Evolutionary conservation across 2,888 invertebrate species (phyloP).

Genomic region (Watsonalla binaria): DNA sequence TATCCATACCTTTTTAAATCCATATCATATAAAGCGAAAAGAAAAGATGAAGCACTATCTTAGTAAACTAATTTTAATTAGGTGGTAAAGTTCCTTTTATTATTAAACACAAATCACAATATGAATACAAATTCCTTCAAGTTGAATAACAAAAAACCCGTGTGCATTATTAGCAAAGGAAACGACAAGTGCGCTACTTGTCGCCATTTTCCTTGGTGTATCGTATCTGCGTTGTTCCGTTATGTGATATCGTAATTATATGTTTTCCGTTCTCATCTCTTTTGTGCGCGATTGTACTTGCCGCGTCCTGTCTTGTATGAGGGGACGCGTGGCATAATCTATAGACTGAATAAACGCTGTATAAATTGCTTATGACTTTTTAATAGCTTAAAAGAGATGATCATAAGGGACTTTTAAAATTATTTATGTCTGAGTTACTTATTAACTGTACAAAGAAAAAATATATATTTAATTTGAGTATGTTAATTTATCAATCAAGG

Average conservation of each 20-base stretch:
- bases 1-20: too few relatives aligned
- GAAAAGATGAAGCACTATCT: too few relatives aligned
- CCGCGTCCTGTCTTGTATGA: conserved; percentile 61
- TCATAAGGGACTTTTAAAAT: too few relatives aligned
- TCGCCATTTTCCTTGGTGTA: conserved; percentile 31
- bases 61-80: too few relatives aligned
- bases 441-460: too few relatives aligned
- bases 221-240: conserved; percentile 42
- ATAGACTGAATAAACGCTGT: conserved; percentile 13
- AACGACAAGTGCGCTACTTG: conserved; percentile 61
- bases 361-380: neutral
- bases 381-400: too few relatives aligned
- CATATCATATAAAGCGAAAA: too few relatives aligned
- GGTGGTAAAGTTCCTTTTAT: too few relatives aligned
- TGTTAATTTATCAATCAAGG: too few relatives aligned
- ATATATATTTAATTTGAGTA: too few relatives aligned
- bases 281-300: conserved; percentile 52
- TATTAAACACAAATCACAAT: conserved; percentile 7
- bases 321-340: conserved; percentile 28
- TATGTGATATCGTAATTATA: conserved; percentile 68
- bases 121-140: conserved; percentile 18
- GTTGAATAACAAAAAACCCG: conserved; percentile 13
- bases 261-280: conserved; percentile 66
- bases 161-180: conserved; percentile 44
- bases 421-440: too few relatives aligned